Conservation (phyloP, 2,888 invertebrate species). For the Ptycholaimellus sp. region DNA sequence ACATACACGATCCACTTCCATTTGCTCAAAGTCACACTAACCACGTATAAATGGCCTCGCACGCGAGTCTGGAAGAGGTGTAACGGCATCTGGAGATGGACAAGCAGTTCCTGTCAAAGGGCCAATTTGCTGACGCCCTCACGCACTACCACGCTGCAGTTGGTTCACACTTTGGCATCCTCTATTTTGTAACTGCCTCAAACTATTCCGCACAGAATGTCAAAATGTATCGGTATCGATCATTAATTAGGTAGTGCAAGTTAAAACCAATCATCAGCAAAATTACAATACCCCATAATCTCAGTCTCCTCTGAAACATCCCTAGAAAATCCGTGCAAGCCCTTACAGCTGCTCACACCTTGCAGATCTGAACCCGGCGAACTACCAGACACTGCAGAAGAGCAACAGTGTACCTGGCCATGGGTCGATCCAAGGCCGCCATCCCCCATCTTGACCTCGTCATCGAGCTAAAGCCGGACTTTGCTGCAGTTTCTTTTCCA, state of each 20-base stretch:
- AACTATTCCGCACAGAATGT: no score
- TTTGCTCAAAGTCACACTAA: no score
- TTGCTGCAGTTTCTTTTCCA: conserved; percentile 49
- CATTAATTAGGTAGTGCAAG: no score
- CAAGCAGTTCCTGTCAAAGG: conserved; percentile 62
- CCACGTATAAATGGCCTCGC: no score
- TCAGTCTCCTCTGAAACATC: no score
- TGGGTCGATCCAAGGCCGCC: conserved; percentile 83
- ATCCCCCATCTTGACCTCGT: conserved; percentile 75
- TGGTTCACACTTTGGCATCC: no score
- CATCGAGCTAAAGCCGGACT: conserved; percentile 74
- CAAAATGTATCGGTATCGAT: no score
- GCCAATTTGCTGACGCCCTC: conserved; percentile 79
- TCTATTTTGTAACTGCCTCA: no score
- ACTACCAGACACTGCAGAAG: conserved; percentile 53
- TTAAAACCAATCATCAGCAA: no score
- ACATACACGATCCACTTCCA: not conserved
- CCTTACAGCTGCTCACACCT: no score
- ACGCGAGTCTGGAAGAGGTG: conserved; percentile 38
- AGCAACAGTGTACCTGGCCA: conserved; percentile 39
- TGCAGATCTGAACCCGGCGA: conserved; percentile 75
- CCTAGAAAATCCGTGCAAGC: no score
- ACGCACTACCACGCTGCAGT: conserved; percentile 94
- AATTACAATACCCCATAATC: no score
- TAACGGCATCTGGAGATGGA: conserved; percentile 80